Evolutionary conservation across 2,888 invertebrate species (phyloP).

Genomic region (Criorhina ranunculi): DNA sequence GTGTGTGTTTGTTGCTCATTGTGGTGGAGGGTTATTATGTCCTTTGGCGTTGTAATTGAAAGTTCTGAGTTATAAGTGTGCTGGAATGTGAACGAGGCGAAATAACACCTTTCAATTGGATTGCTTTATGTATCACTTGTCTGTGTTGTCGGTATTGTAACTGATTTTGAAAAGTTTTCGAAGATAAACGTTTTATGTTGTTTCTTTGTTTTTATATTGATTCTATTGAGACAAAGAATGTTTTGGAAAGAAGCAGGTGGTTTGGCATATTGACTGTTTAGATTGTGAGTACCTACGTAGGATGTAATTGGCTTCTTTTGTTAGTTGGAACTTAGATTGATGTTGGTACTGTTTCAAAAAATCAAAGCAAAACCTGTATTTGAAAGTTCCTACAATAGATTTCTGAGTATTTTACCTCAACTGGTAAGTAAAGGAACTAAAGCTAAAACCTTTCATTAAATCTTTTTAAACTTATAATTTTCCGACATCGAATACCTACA

Average conservation of each 20-base stretch:
- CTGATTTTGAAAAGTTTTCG: slow-evolving; percentile 11
- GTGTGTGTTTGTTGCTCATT: slow-evolving; percentile 59
- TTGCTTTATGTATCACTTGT: slow-evolving; percentile 44
- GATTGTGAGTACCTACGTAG: slow-evolving; percentile 8
- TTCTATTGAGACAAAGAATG: not conserved
- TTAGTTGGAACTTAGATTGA: slow-evolving; percentile 6
- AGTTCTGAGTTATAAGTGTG: slow-evolving; percentile 22
- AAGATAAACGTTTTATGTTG: not conserved
- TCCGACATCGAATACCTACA: too few species aligned
- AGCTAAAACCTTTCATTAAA: too few species aligned
- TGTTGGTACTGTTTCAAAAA: not conserved
- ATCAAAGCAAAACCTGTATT: too few species aligned
- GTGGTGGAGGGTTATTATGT: slow-evolving; percentile 39
- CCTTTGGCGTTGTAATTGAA: slow-evolving; percentile 55
- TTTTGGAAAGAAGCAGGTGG: not conserved
- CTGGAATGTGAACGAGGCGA: slow-evolving; percentile 28
- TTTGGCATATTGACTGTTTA: not conserved
- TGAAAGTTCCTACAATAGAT: too few species aligned
- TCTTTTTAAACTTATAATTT: too few species aligned
- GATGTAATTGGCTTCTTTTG: slow-evolving; percentile 1
- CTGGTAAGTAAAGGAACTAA: too few species aligned
- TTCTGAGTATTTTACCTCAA: too few species aligned
- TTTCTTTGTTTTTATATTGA: slow-evolving; percentile 3
- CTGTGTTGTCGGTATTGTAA: slow-evolving; percentile 14
- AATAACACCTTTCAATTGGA: slow-evolving; percentile 37